A percentile compares a stretch with the other conserved stretches of the same genome.
Evolutionary conservation across 2,888 invertebrate species (phyloP).

Genomic region (Erebia ligea): DNA sequence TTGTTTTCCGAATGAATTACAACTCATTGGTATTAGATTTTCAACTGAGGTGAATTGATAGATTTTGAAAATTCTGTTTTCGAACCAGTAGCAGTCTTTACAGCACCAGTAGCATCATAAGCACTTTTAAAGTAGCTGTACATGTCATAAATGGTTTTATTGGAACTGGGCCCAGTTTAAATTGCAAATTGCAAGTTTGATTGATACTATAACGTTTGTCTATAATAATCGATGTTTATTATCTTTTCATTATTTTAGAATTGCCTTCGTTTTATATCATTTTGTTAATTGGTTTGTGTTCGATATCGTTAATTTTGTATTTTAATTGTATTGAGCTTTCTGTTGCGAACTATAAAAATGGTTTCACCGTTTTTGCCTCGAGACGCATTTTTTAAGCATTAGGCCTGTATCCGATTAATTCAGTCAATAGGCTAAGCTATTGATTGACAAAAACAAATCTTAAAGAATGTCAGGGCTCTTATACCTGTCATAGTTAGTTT

Average conservation of each 20-base stretch:
- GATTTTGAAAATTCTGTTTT: background rate
- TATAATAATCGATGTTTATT: background rate
- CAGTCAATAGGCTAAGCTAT: constrained; percentile 13
- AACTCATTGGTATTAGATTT: constrained; percentile 1
- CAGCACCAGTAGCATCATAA: too few species aligned
- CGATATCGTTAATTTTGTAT: background rate
- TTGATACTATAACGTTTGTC: background rate
- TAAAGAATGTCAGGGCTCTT: constrained; percentile 69
- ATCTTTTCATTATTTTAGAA: background rate
- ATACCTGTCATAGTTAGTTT: constrained; percentile 53
- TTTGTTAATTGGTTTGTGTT: background rate
- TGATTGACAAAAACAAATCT: constrained; percentile 33
- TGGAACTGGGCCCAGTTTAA: background rate
- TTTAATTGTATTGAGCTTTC: background rate
- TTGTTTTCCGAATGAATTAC: background rate
- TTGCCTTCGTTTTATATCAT: background rate
- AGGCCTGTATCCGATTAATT: constrained; percentile 8
- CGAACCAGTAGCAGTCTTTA: too few species aligned
- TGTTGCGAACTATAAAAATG: background rate
- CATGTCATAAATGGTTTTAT: background rate
- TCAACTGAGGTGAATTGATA: background rate
- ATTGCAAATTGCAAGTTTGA: background rate
- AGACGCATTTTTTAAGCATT: background rate
- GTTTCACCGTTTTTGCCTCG: background rate
- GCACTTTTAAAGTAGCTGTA: too few species aligned